These are phyloP conservation scores for Dreissena polymorpha DNA, from an alignment of 1,140 invertebrate species.

Conservation along the genomic window DNA sequence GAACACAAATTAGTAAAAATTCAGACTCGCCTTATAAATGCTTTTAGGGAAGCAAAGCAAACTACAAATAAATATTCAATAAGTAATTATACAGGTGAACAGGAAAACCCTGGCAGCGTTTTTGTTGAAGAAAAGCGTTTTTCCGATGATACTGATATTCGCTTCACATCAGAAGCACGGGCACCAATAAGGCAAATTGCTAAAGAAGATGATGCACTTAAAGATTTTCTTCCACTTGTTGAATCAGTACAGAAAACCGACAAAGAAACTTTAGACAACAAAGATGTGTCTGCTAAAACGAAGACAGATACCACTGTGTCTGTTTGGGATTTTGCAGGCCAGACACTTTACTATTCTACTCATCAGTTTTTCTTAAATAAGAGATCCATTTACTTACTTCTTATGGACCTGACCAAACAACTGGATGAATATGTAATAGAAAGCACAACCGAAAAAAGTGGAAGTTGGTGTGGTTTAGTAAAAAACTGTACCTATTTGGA, in stretches of 20 bases:
- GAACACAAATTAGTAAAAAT: background rate
- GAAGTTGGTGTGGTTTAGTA: no score
- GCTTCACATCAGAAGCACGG: no score
- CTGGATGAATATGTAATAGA: background rate
- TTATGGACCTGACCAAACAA: background rate
- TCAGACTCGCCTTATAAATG: no score
- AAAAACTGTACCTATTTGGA: background rate
- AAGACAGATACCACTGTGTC: background rate
- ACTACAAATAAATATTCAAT: background rate
- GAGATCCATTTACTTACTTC: background rate
- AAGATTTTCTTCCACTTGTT: background rate
- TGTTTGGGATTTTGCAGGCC: constrained; percentile 4
- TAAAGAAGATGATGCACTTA: no score
- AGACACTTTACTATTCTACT: background rate
- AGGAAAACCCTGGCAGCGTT: no score
- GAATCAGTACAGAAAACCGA: background rate
- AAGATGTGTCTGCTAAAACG: background rate
- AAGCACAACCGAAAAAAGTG: background rate
- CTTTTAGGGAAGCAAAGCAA: background rate
- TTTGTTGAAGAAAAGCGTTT: no score
- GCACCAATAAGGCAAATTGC: no score
- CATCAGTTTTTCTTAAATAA: constrained; percentile 1
- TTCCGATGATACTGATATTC: no score
- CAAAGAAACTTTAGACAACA: no score
- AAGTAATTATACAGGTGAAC: no score